phyloP scores from a whole-genome alignment of 2,113 vertebrate species.

The Nycticebus coucang region DNA sequence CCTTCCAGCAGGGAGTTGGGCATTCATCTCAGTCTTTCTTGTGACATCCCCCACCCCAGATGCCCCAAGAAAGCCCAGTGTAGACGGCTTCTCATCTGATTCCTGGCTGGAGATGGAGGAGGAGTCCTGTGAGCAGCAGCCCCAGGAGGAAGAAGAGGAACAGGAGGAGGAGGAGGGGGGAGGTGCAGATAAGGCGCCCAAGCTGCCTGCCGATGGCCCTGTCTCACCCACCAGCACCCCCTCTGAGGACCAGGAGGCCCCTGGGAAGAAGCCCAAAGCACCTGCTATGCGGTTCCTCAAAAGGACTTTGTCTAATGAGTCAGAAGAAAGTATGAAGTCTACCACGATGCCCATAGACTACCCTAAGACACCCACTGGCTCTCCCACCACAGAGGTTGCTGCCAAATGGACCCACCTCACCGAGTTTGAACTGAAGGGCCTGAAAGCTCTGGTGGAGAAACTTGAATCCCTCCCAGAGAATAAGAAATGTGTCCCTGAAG shows the following conservation, averaged over 20 bases:
- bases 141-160: conserved; percentile 85
- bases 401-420: conserved; percentile 95
- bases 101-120: conserved; percentile 94
- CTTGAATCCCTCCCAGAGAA: conserved; percentile 96
- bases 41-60: conserved; percentile 82
- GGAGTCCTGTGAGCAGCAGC: conserved; percentile 90
- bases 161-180: conserved; percentile 57
- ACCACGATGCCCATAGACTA: conserved; percentile 83
- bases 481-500: conserved; percentile 95
- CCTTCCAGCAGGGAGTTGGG: neutral
- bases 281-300: conserved; percentile 86
- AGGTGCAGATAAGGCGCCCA: conserved; percentile 80
- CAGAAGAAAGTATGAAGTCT: conserved; percentile 91
- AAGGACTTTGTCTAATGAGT: conserved; percentile 90
- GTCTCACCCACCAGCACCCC: conserved; percentile 86
- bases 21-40: neutral
- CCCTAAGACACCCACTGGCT: conserved; percentile 92
- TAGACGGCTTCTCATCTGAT: conserved; percentile 93
- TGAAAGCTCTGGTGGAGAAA: conserved; percentile 95
- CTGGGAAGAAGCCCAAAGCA: conserved; percentile 85
- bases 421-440: conserved; percentile 95
- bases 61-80: conserved; percentile 89
- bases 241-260: conserved; percentile 84
- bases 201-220: conserved; percentile 82
- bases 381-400: conserved; percentile 87